A percentile compares a stretch with the other conserved stretches of the same genome.
Evolutionary conservation across 2,797 vertebrate genomes (phyloP).

Genomic region (Darevskia mixta): DNA sequence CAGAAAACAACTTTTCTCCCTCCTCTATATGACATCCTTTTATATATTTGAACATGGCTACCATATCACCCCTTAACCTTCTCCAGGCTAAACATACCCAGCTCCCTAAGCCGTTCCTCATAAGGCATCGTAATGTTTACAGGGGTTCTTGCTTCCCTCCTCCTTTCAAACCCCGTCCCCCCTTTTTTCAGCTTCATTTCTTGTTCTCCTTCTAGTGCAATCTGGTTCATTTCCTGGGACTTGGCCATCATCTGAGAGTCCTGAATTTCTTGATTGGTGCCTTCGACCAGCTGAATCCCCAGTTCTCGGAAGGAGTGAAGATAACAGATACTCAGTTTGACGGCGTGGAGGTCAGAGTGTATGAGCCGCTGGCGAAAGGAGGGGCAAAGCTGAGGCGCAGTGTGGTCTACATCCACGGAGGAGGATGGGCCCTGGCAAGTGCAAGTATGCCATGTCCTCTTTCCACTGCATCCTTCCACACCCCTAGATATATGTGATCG

Average conservation of each 20-base stretch:
- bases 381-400: constrained; percentile 83
- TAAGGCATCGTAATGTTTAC: not conserved
- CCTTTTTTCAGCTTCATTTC: not conserved
- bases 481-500: not conserved
- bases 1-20: too few relatives aligned
- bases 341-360: constrained; percentile 89
- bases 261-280: constrained; percentile 75
- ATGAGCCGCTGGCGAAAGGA: constrained; percentile 80
- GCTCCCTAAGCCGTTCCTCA: too few relatives aligned
- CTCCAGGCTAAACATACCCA: too few relatives aligned
- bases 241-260: constrained; percentile 79
- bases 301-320: constrained; percentile 76
- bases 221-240: constrained; percentile 83
- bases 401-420: constrained; percentile 91
- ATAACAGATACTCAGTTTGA: constrained; percentile 87
- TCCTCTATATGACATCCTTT: too few relatives aligned
- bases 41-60: too few relatives aligned
- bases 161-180: not conserved
- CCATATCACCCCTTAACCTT: too few relatives aligned
- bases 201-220: constrained; percentile 76
- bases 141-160: not conserved
- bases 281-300: constrained; percentile 77
- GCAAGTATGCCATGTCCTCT: constrained; percentile 78
- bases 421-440: constrained; percentile 91
- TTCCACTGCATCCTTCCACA: not conserved